Evolutionary conservation across 2,888 invertebrate species (phyloP).

Genomic region (Drosophila fungiperda): DNA sequence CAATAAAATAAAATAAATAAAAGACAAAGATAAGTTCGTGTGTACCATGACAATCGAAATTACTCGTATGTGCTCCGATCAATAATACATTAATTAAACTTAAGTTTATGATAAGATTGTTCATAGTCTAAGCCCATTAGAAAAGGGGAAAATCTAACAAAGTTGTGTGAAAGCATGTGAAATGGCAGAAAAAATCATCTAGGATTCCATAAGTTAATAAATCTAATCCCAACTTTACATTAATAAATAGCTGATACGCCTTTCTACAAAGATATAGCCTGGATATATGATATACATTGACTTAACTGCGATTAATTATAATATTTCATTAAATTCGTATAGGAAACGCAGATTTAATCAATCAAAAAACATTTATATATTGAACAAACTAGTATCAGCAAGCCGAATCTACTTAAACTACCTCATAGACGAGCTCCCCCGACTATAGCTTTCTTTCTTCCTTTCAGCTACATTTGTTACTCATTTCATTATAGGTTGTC

Average conservation of each 20-base stretch:
- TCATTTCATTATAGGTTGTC: not conserved
- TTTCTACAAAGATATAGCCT: not conserved
- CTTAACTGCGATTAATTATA: not conserved
- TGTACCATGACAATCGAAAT: not conserved
- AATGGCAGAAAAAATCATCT: not conserved
- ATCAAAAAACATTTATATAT: not conserved
- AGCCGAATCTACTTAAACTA: not conserved
- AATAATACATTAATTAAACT: slow-evolving; percentile 1
- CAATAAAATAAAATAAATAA: not conserved
- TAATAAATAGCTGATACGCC: not conserved
- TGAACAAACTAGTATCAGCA: not conserved
- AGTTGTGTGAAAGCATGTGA: not conserved
- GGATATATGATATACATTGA: not conserved
- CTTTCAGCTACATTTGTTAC: not conserved
- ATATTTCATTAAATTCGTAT: not conserved
- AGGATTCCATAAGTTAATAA: not conserved
- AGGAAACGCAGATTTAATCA: not conserved
- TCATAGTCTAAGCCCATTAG: not conserved
- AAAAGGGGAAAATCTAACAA: no score
- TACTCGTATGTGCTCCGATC: not conserved
- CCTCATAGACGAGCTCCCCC: not conserved
- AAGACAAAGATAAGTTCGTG: not conserved
- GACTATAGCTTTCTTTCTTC: not conserved
- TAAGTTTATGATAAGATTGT: not conserved
- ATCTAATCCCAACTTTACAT: not conserved